Conservation (phyloP, 1,140 invertebrate species). For the Drosophila hydei region DNA sequence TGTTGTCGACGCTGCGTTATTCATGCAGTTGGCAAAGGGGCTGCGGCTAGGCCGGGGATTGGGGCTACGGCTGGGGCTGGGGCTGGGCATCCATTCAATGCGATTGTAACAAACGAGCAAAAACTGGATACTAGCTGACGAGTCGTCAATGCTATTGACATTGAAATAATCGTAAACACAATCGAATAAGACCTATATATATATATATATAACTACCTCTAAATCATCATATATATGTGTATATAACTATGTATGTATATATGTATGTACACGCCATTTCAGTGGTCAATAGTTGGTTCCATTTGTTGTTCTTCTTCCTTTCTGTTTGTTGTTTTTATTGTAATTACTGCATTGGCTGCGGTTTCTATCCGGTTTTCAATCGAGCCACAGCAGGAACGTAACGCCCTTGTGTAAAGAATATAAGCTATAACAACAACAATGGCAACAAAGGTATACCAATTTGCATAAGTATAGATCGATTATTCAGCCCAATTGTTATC, state of each 20-base stretch:
- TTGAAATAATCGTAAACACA: constrained; percentile 57
- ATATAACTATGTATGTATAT: not conserved
- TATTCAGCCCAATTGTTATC: not conserved
- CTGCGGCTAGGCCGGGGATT: not conserved
- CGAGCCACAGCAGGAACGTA: constrained; percentile 9
- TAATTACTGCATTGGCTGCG: constrained; percentile 30
- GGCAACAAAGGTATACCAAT: not conserved
- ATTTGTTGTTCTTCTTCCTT: not conserved
- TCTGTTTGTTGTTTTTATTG: constrained; percentile 35
- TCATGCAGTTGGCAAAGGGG: constrained; percentile 57
- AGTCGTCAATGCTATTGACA: constrained; percentile 66
- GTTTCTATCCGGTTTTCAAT: constrained; percentile 29
- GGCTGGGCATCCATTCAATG: constrained; percentile 9
- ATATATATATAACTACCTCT: not conserved
- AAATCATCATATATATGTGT: not conserved
- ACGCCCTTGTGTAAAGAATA: constrained; percentile 1
- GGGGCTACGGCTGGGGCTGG: not conserved
- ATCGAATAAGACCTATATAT: not conserved
- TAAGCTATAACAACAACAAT: not conserved
- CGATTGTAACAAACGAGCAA: constrained; percentile 31
- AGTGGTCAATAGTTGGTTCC: not conserved
- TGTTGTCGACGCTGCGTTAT: constrained; percentile 60
- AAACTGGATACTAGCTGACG: constrained; percentile 63
- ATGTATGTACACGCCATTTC: not conserved
- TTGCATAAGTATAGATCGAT: not conserved